phyloP scores from a whole-genome alignment of 2,888 invertebrate genomes.

The Nymphalis urticae region DNA sequence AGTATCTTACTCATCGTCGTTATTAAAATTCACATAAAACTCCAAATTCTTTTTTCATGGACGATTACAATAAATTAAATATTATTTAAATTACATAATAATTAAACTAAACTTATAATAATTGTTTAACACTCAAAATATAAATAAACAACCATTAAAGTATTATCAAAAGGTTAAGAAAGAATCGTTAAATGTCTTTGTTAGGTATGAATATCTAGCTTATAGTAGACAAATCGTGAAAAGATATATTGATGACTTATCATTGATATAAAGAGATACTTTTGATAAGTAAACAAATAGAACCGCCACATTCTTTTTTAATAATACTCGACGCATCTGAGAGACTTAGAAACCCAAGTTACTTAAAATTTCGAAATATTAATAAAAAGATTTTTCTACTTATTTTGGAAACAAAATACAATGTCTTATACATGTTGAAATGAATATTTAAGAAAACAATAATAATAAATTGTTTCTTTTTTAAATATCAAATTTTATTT shows the following conservation, averaged over 20 bases:
- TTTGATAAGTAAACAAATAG: conserved; percentile 5
- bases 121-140: no score
- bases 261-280: conserved; percentile 6
- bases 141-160: no score
- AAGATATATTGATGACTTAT: conserved; percentile 14
- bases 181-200: conserved; percentile 11
- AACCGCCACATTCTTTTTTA: background rate
- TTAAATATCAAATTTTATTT: background rate
- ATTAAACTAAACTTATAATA: no score
- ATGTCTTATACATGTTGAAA: background rate
- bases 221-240: conserved; percentile 2
- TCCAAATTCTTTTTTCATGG: no score
- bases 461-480: background rate
- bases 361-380: no score
- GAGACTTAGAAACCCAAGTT: background rate
- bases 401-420: background rate
- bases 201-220: background rate
- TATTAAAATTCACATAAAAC: no score
- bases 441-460: background rate
- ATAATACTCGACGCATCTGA: background rate
- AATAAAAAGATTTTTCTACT: background rate
- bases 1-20: no score
- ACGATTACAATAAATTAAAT: no score
- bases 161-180: conserved; percentile 7
- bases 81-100: no score